Evolutionary conservation across 2,888 invertebrate genomes (phyloP).

Genomic region (Leptopilina syphax): DNA sequence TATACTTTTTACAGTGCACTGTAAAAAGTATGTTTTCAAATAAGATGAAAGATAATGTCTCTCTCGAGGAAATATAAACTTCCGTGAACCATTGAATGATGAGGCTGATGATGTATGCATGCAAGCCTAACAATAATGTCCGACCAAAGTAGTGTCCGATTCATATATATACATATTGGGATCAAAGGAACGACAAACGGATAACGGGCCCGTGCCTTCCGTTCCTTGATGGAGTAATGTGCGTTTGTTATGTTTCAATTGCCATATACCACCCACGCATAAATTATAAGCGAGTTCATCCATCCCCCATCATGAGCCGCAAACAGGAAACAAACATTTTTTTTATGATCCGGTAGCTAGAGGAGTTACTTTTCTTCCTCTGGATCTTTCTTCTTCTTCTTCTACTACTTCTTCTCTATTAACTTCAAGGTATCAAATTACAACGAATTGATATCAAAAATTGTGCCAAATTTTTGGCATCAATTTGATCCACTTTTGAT

Average conservation of each 20-base stretch:
- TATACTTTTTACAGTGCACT: no score
- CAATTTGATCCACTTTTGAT: no score
- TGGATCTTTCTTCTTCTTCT: not conserved
- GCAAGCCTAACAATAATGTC: constrained; percentile 57
- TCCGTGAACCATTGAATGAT: constrained; percentile 40
- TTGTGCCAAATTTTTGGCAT: no score
- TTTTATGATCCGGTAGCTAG: constrained; percentile 8
- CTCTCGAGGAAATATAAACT: no score
- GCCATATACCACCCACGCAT: constrained; percentile 68
- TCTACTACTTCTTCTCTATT: no score
- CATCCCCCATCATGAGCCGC: constrained; percentile 42
- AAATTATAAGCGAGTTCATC: constrained; percentile 60
- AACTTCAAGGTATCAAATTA: no score
- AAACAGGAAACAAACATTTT: constrained; percentile 29
- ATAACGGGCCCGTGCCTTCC: constrained; percentile 67
- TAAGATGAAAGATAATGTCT: no score
- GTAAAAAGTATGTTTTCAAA: no score
- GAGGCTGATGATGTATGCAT: constrained; percentile 41
- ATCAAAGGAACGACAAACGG: constrained; percentile 67
- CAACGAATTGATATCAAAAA: no score
- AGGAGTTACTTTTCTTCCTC: not conserved
- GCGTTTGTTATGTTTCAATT: constrained; percentile 75
- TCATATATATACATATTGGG: constrained; percentile 49
- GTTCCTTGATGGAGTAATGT: constrained; percentile 73
- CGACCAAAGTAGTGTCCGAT: constrained; percentile 56